Evolutionary conservation across 2,113 vertebrate species (phyloP), one percentile per base, ranked within the genome.

Genomic region (Sebastes schlegelii): DNA sequence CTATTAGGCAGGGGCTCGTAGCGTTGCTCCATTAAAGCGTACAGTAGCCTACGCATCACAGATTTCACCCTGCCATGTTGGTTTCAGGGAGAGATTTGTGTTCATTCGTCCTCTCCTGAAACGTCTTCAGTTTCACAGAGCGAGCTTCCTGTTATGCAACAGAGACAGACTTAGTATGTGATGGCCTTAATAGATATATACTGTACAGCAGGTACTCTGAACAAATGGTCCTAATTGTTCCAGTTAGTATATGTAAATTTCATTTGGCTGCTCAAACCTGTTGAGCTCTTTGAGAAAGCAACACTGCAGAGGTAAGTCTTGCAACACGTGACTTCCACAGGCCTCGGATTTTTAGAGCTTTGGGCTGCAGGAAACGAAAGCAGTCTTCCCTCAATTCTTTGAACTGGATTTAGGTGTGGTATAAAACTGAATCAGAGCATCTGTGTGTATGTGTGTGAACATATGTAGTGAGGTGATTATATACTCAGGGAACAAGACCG

Each of bases 91-190:
- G 19, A 79, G 1, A 57, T 34, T 42, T 49, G 67, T 61, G 23
- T 17, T 73, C 61, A 49, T 63, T 81, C 74, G 55, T 80, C 21
- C 16, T 60, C n/a, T 72, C 60, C 17, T 54, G 34, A 10, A 43
- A 2, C 4, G 11, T 60, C 34, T 45, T 40, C 48, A 58, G 57
- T 23, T n/a, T 48, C 45, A 54, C 17, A 19, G 54, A 16, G 43
- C 1, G 66, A 49, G 14, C 8, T 61, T 55, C 54, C 73, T 86
- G 49, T 60, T 45, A 81, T 48, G 77, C 57, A 73, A 71, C 52
- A 66, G 23, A 60, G 16, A 68, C 16, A 74, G n/a, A 52, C 17
- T 14, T 49, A 16, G 19, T 64, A 16, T 2, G 21, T 12, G 14
- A 19, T 49, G 19, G 3, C 49, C 48, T 34, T 54, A 60, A 60